A percentile compares a stretch with the other conserved stretches of the same genome.
Conservation (phyloP, 2,113 vertebrate genomes). For the Melanerpes formicivorus region DNA sequence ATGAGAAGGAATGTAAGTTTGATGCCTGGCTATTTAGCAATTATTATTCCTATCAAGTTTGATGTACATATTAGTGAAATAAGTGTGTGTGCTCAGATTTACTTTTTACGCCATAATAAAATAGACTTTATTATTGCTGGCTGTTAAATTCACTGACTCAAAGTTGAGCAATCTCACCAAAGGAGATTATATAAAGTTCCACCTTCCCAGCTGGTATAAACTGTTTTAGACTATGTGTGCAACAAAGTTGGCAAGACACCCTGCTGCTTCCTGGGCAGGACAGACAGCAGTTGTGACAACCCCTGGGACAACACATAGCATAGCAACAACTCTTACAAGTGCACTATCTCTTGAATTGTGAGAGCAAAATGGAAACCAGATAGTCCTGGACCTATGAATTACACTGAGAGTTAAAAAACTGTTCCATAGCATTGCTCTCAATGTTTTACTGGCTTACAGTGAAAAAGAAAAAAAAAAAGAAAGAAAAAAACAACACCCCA, state of each 20-base stretch:
- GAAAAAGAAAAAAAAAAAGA: not conserved
- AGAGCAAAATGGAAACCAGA: not conserved
- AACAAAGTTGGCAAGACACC: not conserved
- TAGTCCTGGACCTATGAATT: not conserved
- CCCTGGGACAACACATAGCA: not conserved
- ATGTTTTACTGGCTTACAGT: not conserved
- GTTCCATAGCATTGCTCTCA: not conserved
- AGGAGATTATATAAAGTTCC: not conserved
- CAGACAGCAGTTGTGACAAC: not conserved
- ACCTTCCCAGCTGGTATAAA: not conserved
- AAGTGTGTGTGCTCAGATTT: not conserved
- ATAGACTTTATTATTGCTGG: not conserved
- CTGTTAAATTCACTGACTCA: not conserved
- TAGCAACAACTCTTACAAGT: not conserved
- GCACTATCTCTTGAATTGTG: not conserved
- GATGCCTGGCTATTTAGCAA: not conserved
- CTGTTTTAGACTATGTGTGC: not conserved
- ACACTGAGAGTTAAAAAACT: not conserved
- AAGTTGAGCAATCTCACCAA: not conserved
- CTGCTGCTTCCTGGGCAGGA: not conserved
- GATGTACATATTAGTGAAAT: accelerated
- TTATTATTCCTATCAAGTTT: not conserved
- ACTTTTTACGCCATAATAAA: not conserved
- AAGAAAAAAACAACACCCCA: no score
- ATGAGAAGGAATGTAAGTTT: not conserved